Conservation (phyloP, 2,888 invertebrate species). For the Ormyrus thymus region DNA sequence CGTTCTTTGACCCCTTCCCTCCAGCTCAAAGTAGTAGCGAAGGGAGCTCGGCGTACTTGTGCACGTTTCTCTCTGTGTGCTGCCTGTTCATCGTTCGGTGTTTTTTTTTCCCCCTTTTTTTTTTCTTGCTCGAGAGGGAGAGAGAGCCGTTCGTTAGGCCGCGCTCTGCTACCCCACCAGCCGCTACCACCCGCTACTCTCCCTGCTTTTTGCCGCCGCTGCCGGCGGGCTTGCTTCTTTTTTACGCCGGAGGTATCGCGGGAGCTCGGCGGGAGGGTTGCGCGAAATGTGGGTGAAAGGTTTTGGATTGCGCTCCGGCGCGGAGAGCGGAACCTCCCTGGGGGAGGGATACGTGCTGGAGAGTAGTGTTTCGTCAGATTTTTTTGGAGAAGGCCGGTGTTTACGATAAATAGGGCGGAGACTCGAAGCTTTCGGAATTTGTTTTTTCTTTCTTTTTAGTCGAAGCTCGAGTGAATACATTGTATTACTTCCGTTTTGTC, state of each 20-base stretch:
- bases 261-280: neutral
- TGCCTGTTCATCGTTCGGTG: neutral
- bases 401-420: neutral
- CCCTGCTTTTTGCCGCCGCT: neutral
- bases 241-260: neutral
- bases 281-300: conserved; percentile 43
- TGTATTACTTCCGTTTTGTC: no score
- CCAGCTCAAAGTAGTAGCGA: neutral
- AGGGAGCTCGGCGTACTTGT: conserved; percentile 3
- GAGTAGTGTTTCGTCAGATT: neutral
- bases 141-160: no score
- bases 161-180: no score
- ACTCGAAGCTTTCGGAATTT: no score
- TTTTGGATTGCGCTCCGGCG: conserved; percentile 11
- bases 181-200: no score
- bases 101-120: no score
- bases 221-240: neutral
- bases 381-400: neutral
- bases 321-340: neutral
- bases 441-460: neutral
- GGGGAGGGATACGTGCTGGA: neutral
- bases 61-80: conserved; percentile 35
- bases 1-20: conserved; percentile 69
- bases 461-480: neutral
- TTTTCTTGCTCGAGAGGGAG: no score